These are phyloP conservation scores for Neoarius graeffei DNA, from an alignment of 2,113 vertebrate species.

Conservation along the genomic window DNA sequence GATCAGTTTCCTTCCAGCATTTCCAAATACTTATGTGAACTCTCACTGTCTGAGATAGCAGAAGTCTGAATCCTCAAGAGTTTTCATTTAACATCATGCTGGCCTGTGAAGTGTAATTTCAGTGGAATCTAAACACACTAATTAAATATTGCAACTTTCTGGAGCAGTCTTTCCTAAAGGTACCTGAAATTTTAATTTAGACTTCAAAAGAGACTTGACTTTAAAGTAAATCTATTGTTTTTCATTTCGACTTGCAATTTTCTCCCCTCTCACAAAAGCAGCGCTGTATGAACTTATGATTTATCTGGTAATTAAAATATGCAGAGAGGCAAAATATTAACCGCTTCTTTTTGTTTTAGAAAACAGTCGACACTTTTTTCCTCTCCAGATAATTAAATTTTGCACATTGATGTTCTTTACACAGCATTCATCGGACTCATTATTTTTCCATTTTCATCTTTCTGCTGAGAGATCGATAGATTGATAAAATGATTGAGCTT, in stretches of 20 bases:
- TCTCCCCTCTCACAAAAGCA: conserved; percentile 65
- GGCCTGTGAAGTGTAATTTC: conserved; percentile 73
- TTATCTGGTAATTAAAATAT: conserved; percentile 87
- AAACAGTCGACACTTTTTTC: conserved; percentile 77
- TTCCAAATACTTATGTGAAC: conserved; percentile 51
- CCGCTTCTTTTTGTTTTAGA: conserved; percentile 80
- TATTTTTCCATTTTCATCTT: conserved; percentile 86
- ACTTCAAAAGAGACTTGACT: conserved; percentile 79
- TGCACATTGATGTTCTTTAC: conserved; percentile 83
- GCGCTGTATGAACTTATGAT: conserved; percentile 76
- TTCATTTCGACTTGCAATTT: conserved; percentile 81
- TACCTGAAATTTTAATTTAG: conserved; percentile 84
- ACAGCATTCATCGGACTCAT: conserved; percentile 77
- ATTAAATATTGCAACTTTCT: conserved; percentile 82
- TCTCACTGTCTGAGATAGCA: conserved; percentile 52
- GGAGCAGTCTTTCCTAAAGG: conserved; percentile 74
- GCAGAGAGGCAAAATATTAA: conserved; percentile 81
- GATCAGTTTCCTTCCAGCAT: conserved; percentile 1
- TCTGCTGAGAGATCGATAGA: conserved; percentile 80
- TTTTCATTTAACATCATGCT: conserved; percentile 66
- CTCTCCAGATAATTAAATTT: conserved; percentile 80
- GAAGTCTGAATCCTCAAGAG: conserved; percentile 55
- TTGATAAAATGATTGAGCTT: conserved; percentile 84
- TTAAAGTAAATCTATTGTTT: conserved; percentile 86
- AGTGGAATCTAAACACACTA: conserved; percentile 77